Evolutionary conservation across 2,888 invertebrate genomes (phyloP).

Genomic region (Polydrusus cervinus): DNA sequence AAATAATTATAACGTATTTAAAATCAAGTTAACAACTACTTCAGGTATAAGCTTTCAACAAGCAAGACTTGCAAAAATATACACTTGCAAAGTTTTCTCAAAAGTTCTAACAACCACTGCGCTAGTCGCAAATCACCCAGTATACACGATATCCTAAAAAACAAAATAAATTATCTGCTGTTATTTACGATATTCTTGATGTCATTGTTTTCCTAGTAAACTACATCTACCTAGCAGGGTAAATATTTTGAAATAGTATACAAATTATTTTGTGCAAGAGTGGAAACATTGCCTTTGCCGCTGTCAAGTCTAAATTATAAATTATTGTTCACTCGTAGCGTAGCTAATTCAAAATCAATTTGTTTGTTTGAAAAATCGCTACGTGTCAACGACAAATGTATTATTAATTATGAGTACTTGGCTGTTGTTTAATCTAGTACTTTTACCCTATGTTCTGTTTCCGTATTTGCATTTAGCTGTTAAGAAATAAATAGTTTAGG

Average conservation of each 20-base stretch:
- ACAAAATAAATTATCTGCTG: no score
- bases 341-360: conserved; percentile 28
- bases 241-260: conserved; percentile 13
- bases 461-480: not conserved
- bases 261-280: conserved; percentile 11
- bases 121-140: no score
- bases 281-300: conserved; percentile 13
- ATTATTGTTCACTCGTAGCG: conserved; percentile 20
- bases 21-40: no score
- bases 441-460: conserved; percentile 4
- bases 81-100: no score
- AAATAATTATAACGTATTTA: no score
- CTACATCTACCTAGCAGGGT: conserved; percentile 1
- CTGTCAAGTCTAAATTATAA: conserved; percentile 28
- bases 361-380: conserved; percentile 27
- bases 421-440: conserved; percentile 15
- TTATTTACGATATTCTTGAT: no score
- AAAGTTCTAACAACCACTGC: no score
- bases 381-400: conserved; percentile 21
- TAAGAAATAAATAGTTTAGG: not conserved
- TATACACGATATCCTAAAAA: no score
- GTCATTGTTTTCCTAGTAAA: not conserved
- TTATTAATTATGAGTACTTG: conserved; percentile 19
- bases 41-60: no score
- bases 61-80: no score